Evolutionary conservation across 1,140 invertebrate species (phyloP), one percentile per base, ranked within the genome.

Genomic region (Stegodyphus dumicola): DNA sequence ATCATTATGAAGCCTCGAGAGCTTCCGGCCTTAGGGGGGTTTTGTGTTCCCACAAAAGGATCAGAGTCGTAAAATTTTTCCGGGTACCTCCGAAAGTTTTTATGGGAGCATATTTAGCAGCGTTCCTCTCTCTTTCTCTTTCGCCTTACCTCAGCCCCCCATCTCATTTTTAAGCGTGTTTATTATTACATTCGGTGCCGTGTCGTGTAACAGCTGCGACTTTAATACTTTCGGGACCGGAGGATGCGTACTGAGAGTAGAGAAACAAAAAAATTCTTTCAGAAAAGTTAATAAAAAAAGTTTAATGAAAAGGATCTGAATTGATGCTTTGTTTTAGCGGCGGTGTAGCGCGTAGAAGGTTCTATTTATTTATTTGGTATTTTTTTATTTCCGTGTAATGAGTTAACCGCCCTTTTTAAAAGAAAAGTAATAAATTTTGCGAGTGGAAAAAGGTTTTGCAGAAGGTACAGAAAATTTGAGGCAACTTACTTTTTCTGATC

Each of bases 31-130:
- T 13, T 54, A 17, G 33, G 33, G 65, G 52, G 77, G 64, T 10
- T 18, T 13, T 17, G 7, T 49, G n/a, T 66, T 54, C n/a, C 66
- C 51, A 54, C 65, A 69, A 80, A 69, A 64, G 78, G 53, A 71
- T 80, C 69, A 73, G 51, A 54, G 78, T 80, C 78, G 78, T 80
- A 80, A 80, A 80, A 80, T 65, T 79, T 79, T 80, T 70, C 69
- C 33, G 78, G 77, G 77, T 78, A 65, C 77, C 60, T 49, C 65
- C 11, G 51, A 71, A 80, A 71, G 78, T 71, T 80, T 80, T 80
- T 80, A 80, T 80, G 78, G 33, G 78, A 71, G 66, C 53, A 52
- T 80, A 80, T 80, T 80, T 73, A 64, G 54, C 49, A 75, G 53
- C 73, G 78, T 54, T 54, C 64, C 56, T 60, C 56, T 60, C 56